Evolutionary conservation across 1,140 invertebrate species (phyloP).

Genomic region (Plutomurus gul): DNA sequence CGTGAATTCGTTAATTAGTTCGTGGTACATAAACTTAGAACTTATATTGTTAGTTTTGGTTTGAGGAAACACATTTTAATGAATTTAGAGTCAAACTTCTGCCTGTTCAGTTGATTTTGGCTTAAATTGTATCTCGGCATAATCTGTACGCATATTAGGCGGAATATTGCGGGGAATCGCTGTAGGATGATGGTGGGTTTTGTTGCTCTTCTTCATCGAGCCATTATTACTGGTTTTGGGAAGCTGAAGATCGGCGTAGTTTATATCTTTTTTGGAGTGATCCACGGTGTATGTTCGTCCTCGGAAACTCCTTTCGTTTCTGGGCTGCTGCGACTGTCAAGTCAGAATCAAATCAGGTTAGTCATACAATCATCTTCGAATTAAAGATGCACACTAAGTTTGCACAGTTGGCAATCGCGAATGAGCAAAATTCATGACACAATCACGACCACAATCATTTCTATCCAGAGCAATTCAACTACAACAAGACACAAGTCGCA

Average conservation of each 20-base stretch:
- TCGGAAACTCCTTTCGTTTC: constrained; percentile 51
- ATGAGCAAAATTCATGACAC: background rate
- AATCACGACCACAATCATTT: too few relatives aligned
- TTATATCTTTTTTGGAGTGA: constrained; percentile 50
- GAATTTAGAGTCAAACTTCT: constrained; percentile 44
- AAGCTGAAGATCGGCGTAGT: constrained; percentile 52
- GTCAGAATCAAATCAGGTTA: background rate
- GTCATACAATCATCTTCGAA: background rate
- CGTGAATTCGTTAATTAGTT: background rate
- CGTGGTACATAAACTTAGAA: constrained; percentile 1
- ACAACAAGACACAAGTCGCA: too few relatives aligned
- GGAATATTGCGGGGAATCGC: constrained; percentile 40
- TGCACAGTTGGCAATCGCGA: background rate
- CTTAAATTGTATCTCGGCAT: constrained; percentile 52
- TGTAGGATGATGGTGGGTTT: constrained; percentile 33
- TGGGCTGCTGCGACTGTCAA: constrained; percentile 29
- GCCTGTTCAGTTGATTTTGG: constrained; percentile 52
- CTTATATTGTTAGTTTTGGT: constrained; percentile 7
- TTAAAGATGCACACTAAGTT: background rate
- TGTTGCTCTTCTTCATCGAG: constrained; percentile 53
- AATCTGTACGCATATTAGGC: constrained; percentile 41
- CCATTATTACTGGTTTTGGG: constrained; percentile 53
- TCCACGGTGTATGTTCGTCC: constrained; percentile 38
- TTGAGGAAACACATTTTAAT: constrained; percentile 27
- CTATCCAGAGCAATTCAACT: too few relatives aligned